Evolutionary conservation across 2,113 vertebrate species (phyloP), one percentile per base, ranked within the genome.

Genomic region (Pelvicachromis taeniatus): DNA sequence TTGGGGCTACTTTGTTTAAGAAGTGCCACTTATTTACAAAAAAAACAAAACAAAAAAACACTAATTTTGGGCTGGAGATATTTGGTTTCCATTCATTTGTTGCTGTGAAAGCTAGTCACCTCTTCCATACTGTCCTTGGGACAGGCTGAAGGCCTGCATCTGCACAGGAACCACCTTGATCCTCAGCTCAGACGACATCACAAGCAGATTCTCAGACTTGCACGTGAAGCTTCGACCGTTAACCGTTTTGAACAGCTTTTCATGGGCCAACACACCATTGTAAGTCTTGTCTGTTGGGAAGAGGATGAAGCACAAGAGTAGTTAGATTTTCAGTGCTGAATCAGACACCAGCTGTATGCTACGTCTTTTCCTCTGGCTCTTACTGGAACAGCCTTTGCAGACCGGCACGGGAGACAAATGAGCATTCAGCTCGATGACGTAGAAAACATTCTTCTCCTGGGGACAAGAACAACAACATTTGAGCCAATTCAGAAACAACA

Each of bases 111-210:
- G 26, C 16, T 50, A 31, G 5, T 93, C 89, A 99, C 98, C 97
- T 94, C 92, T 90, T 78, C 97, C 97, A 87, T 97, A 97, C 2
- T 9, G 65, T 78, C 95, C 91, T 1, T 38, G 90, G 0, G 85
- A 58, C 3, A 97, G 90, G 42, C 91, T 90, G 90, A 99, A 99
- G 0, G 97, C 97, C 89, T 99, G 98, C 3, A 98, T 93, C 77
- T 97, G 95, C 84, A 97, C 86, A 7, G 96, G 85, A 12, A 94
- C 84, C 31, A 97, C 87, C 65, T 96, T 95, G 48, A 99, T 84
- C 4, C 75, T 95, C 50, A 99, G 91, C 70, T 85, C 52, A 3
- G 80, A 63, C 3, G 96, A 94, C 80, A 96, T 82, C 55, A 9
- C 1, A 4, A 97, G 50, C 21, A 81, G 90, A 80, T 89, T 96